Conservation (phyloP, 2,113 vertebrate species). For the Alethe castanea region DNA sequence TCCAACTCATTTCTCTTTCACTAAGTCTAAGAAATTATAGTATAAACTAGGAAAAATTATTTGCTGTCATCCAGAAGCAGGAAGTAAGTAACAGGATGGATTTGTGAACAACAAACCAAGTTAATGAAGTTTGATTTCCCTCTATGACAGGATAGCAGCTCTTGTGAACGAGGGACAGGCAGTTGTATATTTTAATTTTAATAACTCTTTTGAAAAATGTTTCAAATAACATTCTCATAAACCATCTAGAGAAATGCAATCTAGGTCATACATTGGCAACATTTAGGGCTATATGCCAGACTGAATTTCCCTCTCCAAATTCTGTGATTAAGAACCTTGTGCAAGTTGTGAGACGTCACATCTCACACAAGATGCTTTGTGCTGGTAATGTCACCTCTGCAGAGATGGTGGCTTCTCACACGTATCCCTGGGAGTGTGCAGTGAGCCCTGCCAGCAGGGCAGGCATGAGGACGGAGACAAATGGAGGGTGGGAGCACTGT, state of each 20-base stretch:
- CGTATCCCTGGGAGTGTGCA: background rate
- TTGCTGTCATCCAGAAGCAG: background rate
- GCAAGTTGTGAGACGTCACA: background rate
- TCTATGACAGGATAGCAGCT: background rate
- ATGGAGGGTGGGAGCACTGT: background rate
- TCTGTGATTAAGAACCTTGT: background rate
- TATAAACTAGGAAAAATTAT: background rate
- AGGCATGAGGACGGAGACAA: background rate
- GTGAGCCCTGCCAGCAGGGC: background rate
- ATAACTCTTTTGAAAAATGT: background rate
- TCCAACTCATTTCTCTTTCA: background rate
- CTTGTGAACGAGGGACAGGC: background rate
- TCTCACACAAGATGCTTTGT: background rate
- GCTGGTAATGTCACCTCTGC: fast-evolving
- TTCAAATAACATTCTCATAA: background rate
- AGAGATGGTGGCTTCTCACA: fast-evolving
- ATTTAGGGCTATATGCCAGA: background rate
- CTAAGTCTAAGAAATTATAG: background rate
- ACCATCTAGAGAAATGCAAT: background rate
- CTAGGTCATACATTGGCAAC: background rate
- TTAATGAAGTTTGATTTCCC: background rate
- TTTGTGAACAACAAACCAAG: background rate
- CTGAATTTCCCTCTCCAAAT: background rate
- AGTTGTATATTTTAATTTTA: background rate
- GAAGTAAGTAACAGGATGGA: background rate